Evolutionary conservation across 2,113 vertebrate species (phyloP).

Genomic region (Zootoca vivipara): DNA sequence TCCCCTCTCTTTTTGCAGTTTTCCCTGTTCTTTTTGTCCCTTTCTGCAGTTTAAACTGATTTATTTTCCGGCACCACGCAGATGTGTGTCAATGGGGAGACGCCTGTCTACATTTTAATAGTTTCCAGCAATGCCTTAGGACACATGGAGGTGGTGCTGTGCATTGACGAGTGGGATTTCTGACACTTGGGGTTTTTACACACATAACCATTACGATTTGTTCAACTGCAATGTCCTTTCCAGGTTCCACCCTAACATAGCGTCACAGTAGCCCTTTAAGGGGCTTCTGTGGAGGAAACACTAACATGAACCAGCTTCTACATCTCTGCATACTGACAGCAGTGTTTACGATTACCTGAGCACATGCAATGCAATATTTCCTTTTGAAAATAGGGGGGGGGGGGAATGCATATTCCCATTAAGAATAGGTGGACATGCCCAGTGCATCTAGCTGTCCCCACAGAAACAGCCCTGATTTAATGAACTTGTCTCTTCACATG

Average conservation of each 20-base stretch:
- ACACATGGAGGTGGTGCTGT: not conserved
- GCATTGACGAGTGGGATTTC: not conserved
- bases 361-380: constrained; percentile 56
- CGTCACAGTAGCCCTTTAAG: not conserved
- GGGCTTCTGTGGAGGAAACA: not conserved
- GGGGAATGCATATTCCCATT: constrained; percentile 52
- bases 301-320: not conserved
- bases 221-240: not conserved
- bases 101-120: not conserved
- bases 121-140: constrained; percentile 33
- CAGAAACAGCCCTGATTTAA: constrained; percentile 44
- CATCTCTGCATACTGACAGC: constrained; percentile 43
- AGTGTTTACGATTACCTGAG: constrained; percentile 60
- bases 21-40: no score
- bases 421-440: constrained; percentile 24
- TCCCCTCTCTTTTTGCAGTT: no score
- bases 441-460: constrained; percentile 13
- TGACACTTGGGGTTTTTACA: not conserved
- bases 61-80: no score
- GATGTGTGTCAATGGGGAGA: no score
- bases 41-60: no score
- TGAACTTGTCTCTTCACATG: constrained; percentile 51
- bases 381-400: not conserved
- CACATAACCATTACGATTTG: not conserved
- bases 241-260: constrained; percentile 29